Evolutionary conservation across 2,888 invertebrate species (phyloP), one percentile per base, ranked within the genome.

Genomic region (Drosophila mimetica): DNA sequence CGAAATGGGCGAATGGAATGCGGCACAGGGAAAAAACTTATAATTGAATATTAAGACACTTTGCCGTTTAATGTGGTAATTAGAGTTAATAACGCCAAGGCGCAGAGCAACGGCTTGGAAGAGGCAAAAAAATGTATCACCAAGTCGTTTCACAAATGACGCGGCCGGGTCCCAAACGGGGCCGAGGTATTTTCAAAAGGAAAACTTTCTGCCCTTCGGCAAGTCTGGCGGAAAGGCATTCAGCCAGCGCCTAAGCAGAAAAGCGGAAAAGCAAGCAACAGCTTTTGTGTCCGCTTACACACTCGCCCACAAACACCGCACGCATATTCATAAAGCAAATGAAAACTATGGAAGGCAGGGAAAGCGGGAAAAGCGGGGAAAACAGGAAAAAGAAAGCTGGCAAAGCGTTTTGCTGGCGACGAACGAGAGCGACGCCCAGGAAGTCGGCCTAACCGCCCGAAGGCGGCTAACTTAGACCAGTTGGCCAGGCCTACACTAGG

Each of bases 21-120:
- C 37, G 67, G 64, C 28, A 18, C 20, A 48, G 30, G 69, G 71
- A 51, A 63, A 65, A 82, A 86, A 86, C 82, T 89, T 89, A 74
- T 86, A 86, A 86, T 86, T 86, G 88, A 89, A 86, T 86, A 89
- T 89, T 89, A 89, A 88, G 86, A 82, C 86, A 87, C 82, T 89
- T 86, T 86, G 78, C 53, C 88, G 76, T 86, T 85, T 88, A 86
- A 88, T 85, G 88, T 74, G 88, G 86, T 88, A 88, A 85, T 85
- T 85, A 84, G 80, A 75, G 88, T 85, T 88, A 85, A 85, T 85
- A 88, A 88, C 86, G 71, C 63, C 16, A 50, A 30, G 65, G 51
- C 30, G 66, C 22, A 50, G 65, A 22, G 28, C 79, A 88, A 82
- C 76, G 74, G 70, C 69, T 76, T 77, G 70, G 65, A 66, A 55